Evolutionary conservation across 2,113 vertebrate genomes (phyloP).

Genomic region (Rhinichthys klamathensis): DNA sequence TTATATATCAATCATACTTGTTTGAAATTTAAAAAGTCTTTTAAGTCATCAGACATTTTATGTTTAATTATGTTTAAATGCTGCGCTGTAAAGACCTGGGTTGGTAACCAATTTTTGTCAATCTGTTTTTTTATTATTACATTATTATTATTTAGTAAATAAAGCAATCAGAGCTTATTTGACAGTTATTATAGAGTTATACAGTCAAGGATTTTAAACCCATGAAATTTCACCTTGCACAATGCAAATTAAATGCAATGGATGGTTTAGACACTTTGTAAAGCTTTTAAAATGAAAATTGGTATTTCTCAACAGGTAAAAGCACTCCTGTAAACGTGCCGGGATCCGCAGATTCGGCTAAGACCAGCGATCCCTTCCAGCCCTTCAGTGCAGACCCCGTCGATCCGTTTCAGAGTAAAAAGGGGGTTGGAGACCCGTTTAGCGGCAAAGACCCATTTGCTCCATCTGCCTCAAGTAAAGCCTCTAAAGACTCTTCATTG

Average conservation of each 20-base stretch:
- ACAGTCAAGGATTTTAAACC: not conserved
- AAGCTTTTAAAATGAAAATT: not conserved
- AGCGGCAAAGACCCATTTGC: conserved; percentile 97
- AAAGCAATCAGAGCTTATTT: not conserved
- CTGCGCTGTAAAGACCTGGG: no score
- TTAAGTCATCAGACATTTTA: not conserved
- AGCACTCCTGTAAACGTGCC: conserved; percentile 90
- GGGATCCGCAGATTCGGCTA: conserved; percentile 81
- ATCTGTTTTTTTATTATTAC: not conserved
- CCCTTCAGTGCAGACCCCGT: conserved; percentile 84
- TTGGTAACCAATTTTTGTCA: not conserved
- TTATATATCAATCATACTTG: not conserved
- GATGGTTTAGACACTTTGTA: not conserved
- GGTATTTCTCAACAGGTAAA: conserved; percentile 82
- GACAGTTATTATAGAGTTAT: not conserved
- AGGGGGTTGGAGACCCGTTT: conserved; percentile 92
- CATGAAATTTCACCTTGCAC: not conserved
- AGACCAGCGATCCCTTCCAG: conserved; percentile 93
- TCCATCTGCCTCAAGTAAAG: conserved; percentile 90
- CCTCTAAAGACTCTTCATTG: conserved; percentile 84
- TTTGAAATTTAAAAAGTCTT: not conserved
- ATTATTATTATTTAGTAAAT: not conserved
- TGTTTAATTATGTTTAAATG: not conserved
- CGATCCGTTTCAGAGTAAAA: conserved; percentile 94
- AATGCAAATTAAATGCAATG: not conserved